These are phyloP conservation scores for Eupithecia pulchellata DNA, from an alignment of 2,888 invertebrate species.

Conservation along the genomic window DNA sequence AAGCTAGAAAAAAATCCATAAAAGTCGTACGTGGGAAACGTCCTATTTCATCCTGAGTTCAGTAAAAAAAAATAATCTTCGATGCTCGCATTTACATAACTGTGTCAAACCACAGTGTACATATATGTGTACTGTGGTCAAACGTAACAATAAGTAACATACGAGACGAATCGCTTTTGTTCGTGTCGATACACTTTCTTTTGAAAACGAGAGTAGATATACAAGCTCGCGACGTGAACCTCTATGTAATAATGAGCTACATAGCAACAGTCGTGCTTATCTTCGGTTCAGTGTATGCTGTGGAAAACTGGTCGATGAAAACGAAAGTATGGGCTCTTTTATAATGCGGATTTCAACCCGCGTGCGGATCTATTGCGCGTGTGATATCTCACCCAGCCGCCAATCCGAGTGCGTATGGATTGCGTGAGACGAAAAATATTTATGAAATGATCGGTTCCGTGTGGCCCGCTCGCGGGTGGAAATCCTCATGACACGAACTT, in stretches of 20 bases:
- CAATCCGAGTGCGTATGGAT: too few relatives aligned
- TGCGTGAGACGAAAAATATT: too few relatives aligned
- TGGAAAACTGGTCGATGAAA: constrained; percentile 28
- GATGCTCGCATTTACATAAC: constrained; percentile 39
- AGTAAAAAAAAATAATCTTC: neutral
- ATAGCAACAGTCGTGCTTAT: neutral
- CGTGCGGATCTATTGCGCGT: too few relatives aligned
- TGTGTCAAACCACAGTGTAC: too few relatives aligned
- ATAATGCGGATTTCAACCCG: too few relatives aligned
- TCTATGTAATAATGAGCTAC: neutral
- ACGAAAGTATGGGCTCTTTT: constrained; percentile 32
- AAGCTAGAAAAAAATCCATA: too few relatives aligned
- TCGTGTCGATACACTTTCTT: constrained; percentile 44
- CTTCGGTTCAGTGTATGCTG: constrained; percentile 12
- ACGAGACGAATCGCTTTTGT: constrained; percentile 39
- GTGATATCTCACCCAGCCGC: too few relatives aligned
- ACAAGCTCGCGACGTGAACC: neutral
- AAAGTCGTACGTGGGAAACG: neutral
- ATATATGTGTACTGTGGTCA: too few relatives aligned
- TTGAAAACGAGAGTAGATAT: constrained; percentile 20
- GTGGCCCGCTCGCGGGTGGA: too few relatives aligned
- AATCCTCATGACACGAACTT: too few relatives aligned
- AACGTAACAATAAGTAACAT: constrained; percentile 25
- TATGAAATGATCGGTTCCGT: too few relatives aligned
- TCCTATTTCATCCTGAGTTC: neutral